Percentiles rank a stretch among this genome's conserved stretches.
Evolutionary conservation across 2,797 vertebrate genomes (phyloP).

Genomic region (Macropus fuliginosus): DNA sequence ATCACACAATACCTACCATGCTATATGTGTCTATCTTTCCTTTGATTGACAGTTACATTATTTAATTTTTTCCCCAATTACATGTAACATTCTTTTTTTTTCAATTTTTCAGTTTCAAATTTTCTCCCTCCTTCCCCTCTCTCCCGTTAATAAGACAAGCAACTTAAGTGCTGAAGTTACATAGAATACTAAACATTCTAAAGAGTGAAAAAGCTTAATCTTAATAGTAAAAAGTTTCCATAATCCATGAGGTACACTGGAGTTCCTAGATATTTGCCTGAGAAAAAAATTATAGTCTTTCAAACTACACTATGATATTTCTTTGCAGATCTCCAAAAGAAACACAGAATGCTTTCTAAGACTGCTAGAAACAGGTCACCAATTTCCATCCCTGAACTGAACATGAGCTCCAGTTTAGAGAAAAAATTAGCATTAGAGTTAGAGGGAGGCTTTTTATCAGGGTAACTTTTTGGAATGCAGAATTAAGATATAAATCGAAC

Average conservation of each 20-base stretch:
- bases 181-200: neutral
- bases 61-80: neutral
- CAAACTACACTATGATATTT: constrained; percentile 42
- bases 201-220: neutral
- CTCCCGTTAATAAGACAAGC: no score
- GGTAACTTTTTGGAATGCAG: constrained; percentile 43
- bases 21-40: constrained; percentile 4
- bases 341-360: constrained; percentile 7
- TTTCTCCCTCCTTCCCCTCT: no score
- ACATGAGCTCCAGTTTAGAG: constrained; percentile 48
- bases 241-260: neutral
- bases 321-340: constrained; percentile 46
- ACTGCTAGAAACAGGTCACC: neutral
- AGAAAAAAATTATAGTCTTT: constrained; percentile 8
- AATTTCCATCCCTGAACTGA: constrained; percentile 51
- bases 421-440: constrained; percentile 29
- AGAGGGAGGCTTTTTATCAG: constrained; percentile 37
- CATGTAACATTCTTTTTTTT: no score
- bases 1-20: neutral
- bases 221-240: constrained; percentile 1
- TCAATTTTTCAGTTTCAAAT: no score
- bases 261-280: neutral
- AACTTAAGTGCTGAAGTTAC: neutral
- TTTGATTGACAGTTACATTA: neutral
- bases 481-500: neutral